Evolutionary conservation across 2,888 invertebrate genomes (phyloP), one percentile per base, ranked within the genome.

Genomic region (Hemaris fuciformis): DNA sequence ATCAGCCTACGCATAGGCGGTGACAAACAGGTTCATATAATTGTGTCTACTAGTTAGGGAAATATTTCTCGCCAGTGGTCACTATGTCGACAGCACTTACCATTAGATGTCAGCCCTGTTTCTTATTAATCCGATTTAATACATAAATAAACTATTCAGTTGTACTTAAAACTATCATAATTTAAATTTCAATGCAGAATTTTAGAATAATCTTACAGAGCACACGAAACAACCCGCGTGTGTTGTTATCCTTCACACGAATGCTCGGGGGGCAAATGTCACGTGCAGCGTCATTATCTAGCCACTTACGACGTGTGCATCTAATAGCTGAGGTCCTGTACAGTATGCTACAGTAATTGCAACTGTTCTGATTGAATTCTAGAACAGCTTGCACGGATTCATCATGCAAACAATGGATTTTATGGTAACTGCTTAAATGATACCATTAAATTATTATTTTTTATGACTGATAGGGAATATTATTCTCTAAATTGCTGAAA

Each of bases 161-260:
- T n/a, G n/a, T n/a, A n/a, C n/a, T n/a, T n/a, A n/a, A n/a, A 18
- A 0, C 45, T 25, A 46, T 13, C 15, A 31, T 18, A 10, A 53
- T 31, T 15, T 15, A 15, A 48, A 48, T 46, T 27, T 10, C 20
- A 3, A 38, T 4, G 10, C 2, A 18, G 20, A 53, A 27, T 31
- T 15, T 0, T 7, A 1, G 10, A 15, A 31, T 7, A 31, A 18
- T 3, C 31, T 10, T 8, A 27, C 7, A 15, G 1, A 8, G 31
- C 1, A 15, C 7, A 20, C 31, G 10, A 53, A 53, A 25, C 27
- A 3, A 25, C n/a, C 3, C 15, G 18, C 41, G 0, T 34, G 20
- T 67, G 70, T 48, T 46, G 75, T 69, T 67, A 66, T 76, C 76
- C 76, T 76, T 76, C 74, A 71, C 65, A 66, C 53, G 58, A 48